Base-by-base conservation (phyloP, 2,888 invertebrate species). In the Leucophora obtusa region DNA sequence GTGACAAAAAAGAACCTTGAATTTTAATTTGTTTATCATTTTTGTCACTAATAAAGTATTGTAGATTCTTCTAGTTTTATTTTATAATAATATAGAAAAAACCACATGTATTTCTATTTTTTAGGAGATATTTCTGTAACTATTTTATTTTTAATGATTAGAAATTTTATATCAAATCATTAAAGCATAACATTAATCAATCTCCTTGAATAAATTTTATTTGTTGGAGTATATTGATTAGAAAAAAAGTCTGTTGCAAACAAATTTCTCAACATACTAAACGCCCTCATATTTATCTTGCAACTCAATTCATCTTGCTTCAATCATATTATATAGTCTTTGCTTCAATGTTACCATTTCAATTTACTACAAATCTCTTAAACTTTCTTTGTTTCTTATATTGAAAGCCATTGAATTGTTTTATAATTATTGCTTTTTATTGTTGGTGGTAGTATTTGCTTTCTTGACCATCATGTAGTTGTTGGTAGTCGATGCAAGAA, bases 21-120 rank as follows among this genome's bases (percentile, higher is more conserved):
- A 68, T 62, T 62, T 71, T 63, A 74, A 79, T 73, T 79, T 73
- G 79, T 68, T 74, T 74, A 68, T 73, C 73, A 73, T 65, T 51
- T 5, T 59, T 60, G 60, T 60, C 60, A 60, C 59, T 21, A 60
- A 17, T 50, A 15, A n/a, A n/a, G n/a, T n/a, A n/a, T n/a, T 24
- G 24, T 60, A 28, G 28, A 28, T 28, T 28, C 28, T 43, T 18
- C 21, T 35, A n/a, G n/a, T 28, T 54, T n/a, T 24, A n/a, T 54
- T 54, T 28, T 28, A 28, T 28, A 28, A 7, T 28, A 28, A 33
- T 24, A n/a, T n/a, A n/a, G 7, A 56, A 3, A 54, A 56, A 28
- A 28, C 28, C 28, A n/a, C 28, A 56, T 56, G 28, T 33, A 28
- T 28, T 28, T 56, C 7, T 54, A 18, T 14, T 54, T 54, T 38